Percentiles rank a stretch among this genome's conserved stretches.
Evolutionary conservation across 1,140 invertebrate species (phyloP).

Genomic region (Daktulosphaira vitifoliae): DNA sequence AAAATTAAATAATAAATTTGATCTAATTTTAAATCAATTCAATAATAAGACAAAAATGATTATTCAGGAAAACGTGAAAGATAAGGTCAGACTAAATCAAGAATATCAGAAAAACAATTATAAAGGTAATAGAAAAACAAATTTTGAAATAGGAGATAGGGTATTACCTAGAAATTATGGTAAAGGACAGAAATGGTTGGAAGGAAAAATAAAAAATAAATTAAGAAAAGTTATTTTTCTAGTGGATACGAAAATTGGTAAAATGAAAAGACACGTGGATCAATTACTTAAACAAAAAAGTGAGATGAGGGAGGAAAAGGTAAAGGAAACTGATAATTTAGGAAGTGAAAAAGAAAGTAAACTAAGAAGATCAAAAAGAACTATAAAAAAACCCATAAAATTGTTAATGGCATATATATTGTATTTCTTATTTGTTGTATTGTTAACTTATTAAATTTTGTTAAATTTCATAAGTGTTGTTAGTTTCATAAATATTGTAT

Average conservation of each 20-base stretch:
- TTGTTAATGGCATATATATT: no score
- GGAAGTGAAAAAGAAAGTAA: background rate
- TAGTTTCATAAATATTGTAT: no score
- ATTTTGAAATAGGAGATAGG: conserved; percentile 11
- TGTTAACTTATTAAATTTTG: no score
- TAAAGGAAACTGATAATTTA: background rate
- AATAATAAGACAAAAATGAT: background rate
- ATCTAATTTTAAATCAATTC: conserved; percentile 13
- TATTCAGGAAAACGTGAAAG: background rate
- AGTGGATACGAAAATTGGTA: background rate
- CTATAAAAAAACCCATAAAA: no score
- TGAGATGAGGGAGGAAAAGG: no score
- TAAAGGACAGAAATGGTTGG: background rate
- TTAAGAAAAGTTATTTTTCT: background rate
- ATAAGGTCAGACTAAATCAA: background rate
- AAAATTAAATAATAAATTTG: conserved; percentile 32
- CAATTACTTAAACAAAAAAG: background rate
- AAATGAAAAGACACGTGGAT: conserved; percentile 17
- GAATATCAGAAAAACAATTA: background rate
- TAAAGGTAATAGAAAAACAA: conserved; percentile 3
- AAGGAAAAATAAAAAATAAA: background rate
- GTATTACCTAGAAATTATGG: background rate
- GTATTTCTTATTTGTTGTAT: no score
- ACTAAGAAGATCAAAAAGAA: no score
- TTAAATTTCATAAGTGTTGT: no score